These are phyloP conservation scores for Oxystoma pomonae DNA, from an alignment of 2,888 invertebrate species.

Conservation along the genomic window DNA sequence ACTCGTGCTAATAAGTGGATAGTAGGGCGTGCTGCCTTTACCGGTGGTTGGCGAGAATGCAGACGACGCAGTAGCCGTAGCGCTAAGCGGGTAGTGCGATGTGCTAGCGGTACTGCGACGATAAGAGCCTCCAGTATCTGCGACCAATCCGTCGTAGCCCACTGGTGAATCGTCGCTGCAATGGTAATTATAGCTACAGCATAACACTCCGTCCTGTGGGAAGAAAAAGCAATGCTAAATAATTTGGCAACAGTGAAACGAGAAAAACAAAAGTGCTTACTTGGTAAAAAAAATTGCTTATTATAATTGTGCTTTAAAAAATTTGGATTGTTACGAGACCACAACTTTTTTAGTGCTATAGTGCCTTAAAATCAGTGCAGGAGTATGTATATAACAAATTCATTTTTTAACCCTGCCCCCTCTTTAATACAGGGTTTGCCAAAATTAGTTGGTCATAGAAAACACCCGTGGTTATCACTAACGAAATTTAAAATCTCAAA, in stretches of 20 bases:
- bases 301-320: too few relatives aligned
- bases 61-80: background rate
- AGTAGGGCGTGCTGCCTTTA: background rate
- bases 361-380: too few relatives aligned
- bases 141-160: slow-evolving; percentile 46
- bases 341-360: too few relatives aligned
- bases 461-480: too few relatives aligned
- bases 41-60: background rate
- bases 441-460: too few relatives aligned
- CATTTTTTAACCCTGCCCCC: too few relatives aligned
- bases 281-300: too few relatives aligned
- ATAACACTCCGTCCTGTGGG: slow-evolving; percentile 47
- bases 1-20: background rate
- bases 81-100: background rate
- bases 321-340: too few relatives aligned
- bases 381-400: too few relatives aligned
- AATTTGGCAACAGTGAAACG: background rate
- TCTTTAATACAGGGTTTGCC: too few relatives aligned
- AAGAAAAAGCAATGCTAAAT: slow-evolving; percentile 5
- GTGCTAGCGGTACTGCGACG: slow-evolving; percentile 12
- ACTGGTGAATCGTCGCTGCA: slow-evolving; percentile 46
- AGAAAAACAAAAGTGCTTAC: background rate
- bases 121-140: slow-evolving; percentile 30
- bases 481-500: too few relatives aligned
- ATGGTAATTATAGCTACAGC: slow-evolving; percentile 50